Evolutionary conservation across 2,113 vertebrate species (phyloP).

Genomic region (Ia io): DNA sequence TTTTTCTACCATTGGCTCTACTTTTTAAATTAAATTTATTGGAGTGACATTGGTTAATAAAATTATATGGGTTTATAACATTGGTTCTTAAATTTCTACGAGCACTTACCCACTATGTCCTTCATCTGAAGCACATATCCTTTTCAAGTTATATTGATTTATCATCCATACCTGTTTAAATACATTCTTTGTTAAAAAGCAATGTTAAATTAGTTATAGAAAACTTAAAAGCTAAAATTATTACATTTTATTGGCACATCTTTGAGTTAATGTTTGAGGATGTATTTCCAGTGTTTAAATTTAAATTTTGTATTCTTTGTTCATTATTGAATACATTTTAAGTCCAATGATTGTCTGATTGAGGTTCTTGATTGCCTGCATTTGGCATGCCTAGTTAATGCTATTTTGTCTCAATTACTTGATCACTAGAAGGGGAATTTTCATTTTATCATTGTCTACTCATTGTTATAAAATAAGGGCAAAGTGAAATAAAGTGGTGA

Average conservation of each 20-base stretch:
- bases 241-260: constrained; percentile 25
- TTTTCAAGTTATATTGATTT: constrained; percentile 38
- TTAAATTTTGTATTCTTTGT: constrained; percentile 45
- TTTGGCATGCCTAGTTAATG: constrained; percentile 54
- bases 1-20: not conserved
- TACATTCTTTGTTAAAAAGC: constrained; percentile 48
- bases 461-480: constrained; percentile 53
- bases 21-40: not conserved
- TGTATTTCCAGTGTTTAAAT: constrained; percentile 35
- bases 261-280: constrained; percentile 36
- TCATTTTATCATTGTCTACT: constrained; percentile 56
- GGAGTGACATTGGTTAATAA: not conserved
- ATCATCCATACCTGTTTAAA: not conserved
- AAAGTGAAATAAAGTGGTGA: constrained; percentile 38
- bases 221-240: constrained; percentile 42
- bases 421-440: constrained; percentile 49
- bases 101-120: not conserved
- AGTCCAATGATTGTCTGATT: constrained; percentile 50
- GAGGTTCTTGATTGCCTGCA: constrained; percentile 33
- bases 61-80: not conserved
- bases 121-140: constrained; percentile 1
- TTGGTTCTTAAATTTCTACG: constrained; percentile 25
- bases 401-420: constrained; percentile 46
- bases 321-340: constrained; percentile 24
- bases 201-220: constrained; percentile 39